Conservation (phyloP, 2,113 vertebrate species). For the Rhynchomys soricoides region DNA sequence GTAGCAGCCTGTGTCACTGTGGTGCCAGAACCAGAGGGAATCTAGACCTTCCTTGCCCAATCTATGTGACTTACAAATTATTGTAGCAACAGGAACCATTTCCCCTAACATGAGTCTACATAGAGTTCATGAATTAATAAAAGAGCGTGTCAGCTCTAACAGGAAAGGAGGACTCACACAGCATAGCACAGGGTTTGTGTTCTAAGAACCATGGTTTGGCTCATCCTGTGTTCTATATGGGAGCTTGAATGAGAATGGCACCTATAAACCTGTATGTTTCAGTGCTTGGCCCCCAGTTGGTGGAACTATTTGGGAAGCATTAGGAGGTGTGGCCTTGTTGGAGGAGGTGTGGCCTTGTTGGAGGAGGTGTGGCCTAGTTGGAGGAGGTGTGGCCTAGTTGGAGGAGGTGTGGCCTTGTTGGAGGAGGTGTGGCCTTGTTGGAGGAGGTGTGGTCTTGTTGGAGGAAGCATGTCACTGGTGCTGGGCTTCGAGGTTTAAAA, state of each 20-base stretch:
- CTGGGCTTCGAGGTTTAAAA: not conserved
- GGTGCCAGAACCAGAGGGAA: not conserved
- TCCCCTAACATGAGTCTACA: not conserved
- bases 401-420: too few species aligned
- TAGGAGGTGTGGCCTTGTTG: not conserved
- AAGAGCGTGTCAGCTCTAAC: not conserved
- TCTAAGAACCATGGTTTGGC: not conserved
- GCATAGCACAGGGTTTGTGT: not conserved
- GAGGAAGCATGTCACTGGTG: not conserved
- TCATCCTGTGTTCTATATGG: not conserved
- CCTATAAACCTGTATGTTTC: not conserved
- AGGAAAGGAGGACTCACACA: too few species aligned
- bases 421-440: too few species aligned
- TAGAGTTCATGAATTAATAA: not conserved
- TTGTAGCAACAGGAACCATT: slow-evolving; percentile 23
- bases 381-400: too few species aligned
- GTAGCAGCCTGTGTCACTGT: not conserved
- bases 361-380: too few species aligned
- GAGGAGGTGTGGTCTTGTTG: not conserved
- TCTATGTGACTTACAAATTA: not conserved
- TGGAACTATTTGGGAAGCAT: not conserved
- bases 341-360: not conserved
- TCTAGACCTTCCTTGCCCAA: not conserved
- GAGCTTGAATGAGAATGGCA: too few species aligned
- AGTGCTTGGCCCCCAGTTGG: not conserved